A percentile compares a stretch with the other conserved stretches of the same genome.
phyloP scores from a whole-genome alignment of 2,888 invertebrate genomes.

The Drosophila glabriapex region DNA sequence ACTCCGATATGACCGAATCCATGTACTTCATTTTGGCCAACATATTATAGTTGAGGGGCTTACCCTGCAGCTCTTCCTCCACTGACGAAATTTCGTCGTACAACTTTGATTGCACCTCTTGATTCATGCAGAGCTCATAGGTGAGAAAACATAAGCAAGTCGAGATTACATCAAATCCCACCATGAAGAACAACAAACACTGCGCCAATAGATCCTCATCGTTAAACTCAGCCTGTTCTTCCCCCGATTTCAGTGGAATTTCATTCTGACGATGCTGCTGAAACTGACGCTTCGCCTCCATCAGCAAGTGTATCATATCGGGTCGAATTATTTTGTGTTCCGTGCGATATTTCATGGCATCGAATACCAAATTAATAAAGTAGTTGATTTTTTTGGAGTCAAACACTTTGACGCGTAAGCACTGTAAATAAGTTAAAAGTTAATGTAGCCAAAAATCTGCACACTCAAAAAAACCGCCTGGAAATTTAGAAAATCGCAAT shows the following conservation, averaged over 20 bases:
- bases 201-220: slow-evolving; percentile 87
- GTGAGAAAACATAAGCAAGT: slow-evolving; percentile 86
- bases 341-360: slow-evolving; percentile 85
- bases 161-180: slow-evolving; percentile 86
- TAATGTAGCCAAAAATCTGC: background rate
- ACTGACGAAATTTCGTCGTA: slow-evolving; percentile 86
- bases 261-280: slow-evolving; percentile 9
- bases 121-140: slow-evolving; percentile 87
- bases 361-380: slow-evolving; percentile 84
- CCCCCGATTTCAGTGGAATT: background rate
- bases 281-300: slow-evolving; percentile 84
- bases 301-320: slow-evolving; percentile 87
- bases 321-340: slow-evolving; percentile 86
- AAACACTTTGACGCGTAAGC: slow-evolving; percentile 78
- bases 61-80: slow-evolving; percentile 82
- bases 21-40: slow-evolving; percentile 87
- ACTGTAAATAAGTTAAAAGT: slow-evolving; percentile 16
- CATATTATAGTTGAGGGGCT: slow-evolving; percentile 86
- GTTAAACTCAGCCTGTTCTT: slow-evolving; percentile 45
- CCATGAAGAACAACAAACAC: slow-evolving; percentile 86
- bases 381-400: slow-evolving; percentile 79
- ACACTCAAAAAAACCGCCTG: background rate
- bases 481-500: background rate
- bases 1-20: slow-evolving; percentile 87
- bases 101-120: slow-evolving; percentile 87